These are phyloP conservation scores for Glomeris marginata DNA, from an alignment of 2,888 invertebrate species.

Conservation along the genomic window DNA sequence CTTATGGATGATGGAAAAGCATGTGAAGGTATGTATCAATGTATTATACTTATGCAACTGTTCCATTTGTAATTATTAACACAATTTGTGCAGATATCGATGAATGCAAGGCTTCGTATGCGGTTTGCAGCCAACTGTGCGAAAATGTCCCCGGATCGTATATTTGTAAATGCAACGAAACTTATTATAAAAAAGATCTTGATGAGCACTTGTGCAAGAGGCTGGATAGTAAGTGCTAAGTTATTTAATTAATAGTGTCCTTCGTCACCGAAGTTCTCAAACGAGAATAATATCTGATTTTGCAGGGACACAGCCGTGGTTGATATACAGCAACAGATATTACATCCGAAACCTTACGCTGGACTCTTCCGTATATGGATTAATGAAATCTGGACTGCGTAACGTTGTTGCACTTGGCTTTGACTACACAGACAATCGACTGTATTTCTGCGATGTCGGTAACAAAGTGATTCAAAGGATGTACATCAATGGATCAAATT, in stretches of 20 bases:
- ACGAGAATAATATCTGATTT: not conserved
- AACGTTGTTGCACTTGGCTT: conserved; percentile 95
- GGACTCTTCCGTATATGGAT: conserved; percentile 67
- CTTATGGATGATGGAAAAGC: conserved; percentile 76
- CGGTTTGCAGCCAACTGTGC: conserved; percentile 86
- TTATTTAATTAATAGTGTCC: too few species aligned
- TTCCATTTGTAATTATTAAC: conserved; percentile 4
- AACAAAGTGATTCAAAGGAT: conserved; percentile 82
- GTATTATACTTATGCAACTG: conserved; percentile 2
- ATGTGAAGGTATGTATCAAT: conserved; percentile 39
- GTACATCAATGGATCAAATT: conserved; percentile 36
- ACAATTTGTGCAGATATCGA: conserved; percentile 49
- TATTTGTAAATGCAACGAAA: conserved; percentile 90
- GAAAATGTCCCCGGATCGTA: conserved; percentile 89
- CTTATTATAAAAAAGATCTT: conserved; percentile 59
- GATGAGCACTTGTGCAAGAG: conserved; percentile 86
- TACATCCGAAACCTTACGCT: conserved; percentile 91
- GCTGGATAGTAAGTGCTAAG: conserved; percentile 44
- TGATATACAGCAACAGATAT: conserved; percentile 92
- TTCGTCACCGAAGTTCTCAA: not conserved
- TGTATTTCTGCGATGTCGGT: conserved; percentile 94
- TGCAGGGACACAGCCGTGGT: conserved; percentile 51
- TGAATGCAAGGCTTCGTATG: conserved; percentile 71
- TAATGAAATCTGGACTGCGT: conserved; percentile 78
- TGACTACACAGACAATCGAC: conserved; percentile 62